Conservation (phyloP, 2,113 vertebrate genomes). For the Forbesichthys papilliferus region DNA sequence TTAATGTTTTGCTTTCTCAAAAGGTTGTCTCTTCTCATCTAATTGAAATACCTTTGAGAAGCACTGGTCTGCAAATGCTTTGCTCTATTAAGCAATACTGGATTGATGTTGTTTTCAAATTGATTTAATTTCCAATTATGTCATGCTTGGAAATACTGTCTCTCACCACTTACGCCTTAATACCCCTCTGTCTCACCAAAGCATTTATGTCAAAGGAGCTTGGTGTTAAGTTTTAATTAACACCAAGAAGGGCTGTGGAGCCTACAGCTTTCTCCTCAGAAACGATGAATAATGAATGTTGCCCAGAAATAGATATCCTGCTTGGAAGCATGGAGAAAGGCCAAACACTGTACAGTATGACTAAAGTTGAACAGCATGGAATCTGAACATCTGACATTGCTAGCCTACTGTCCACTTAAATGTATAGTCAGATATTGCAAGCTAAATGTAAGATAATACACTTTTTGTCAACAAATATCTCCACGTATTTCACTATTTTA, state of each 20-base stretch:
- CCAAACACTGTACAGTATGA: not conserved
- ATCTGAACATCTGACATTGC: too few species aligned
- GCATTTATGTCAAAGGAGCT: conserved; percentile 8
- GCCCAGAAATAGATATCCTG: not conserved
- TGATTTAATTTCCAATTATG: conserved; percentile 70
- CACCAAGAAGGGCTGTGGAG: not conserved
- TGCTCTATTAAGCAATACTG: conserved; percentile 44
- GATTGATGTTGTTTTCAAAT: conserved; percentile 70
- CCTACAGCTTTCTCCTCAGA: not conserved
- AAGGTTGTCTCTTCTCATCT: conserved; percentile 18
- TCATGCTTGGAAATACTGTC: conserved; percentile 47
- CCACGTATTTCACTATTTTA: too few species aligned
- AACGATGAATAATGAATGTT: not conserved
- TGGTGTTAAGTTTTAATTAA: conserved; percentile 2
- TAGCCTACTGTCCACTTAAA: too few species aligned
- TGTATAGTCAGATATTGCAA: too few species aligned
- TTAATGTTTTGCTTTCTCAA: conserved; percentile 41
- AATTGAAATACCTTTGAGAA: conserved; percentile 43
- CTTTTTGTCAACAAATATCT: too few species aligned
- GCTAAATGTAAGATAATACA: too few species aligned
- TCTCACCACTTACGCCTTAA: conserved; percentile 30
- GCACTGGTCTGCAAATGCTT: conserved; percentile 33
- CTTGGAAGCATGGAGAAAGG: not conserved
- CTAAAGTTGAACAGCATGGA: too few species aligned
- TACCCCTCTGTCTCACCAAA: conserved; percentile 30